Percentiles rank a stretch among this genome's conserved stretches.
These are phyloP conservation scores for Phataginus tricuspis DNA, from an alignment of 2,797 vertebrate genomes.

Conservation along the genomic window DNA sequence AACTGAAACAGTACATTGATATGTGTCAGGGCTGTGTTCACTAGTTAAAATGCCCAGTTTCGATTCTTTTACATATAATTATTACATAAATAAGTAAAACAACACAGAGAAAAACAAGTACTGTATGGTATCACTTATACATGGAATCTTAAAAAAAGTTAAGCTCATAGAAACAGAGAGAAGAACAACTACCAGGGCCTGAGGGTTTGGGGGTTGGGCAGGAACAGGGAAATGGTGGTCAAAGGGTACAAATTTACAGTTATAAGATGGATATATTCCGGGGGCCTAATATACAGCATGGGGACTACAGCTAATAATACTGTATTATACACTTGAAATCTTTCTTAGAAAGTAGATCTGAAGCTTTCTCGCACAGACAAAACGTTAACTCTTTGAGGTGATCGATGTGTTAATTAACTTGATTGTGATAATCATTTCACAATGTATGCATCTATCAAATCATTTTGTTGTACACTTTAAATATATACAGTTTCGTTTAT, in stretches of 20 bases:
- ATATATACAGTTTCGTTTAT: not conserved
- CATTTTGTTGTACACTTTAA: not conserved
- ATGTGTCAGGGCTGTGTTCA: not conserved
- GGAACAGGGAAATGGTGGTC: not conserved
- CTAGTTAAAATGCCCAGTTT: not conserved
- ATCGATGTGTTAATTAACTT: not conserved
- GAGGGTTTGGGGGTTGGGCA: accelerated
- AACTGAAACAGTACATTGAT: not conserved
- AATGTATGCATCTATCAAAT: not conserved
- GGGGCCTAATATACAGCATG: not conserved
- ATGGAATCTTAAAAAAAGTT: not conserved
- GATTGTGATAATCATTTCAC: not conserved
- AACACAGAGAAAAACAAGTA: not conserved
- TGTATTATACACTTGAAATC: not conserved
- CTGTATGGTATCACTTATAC: not conserved
- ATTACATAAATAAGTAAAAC: not conserved
- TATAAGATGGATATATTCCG: not conserved
- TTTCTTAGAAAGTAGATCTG: not conserved
- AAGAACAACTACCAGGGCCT: not conserved
- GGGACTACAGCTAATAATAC: not conserved
- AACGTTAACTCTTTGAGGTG: not conserved
- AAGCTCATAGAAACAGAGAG: not conserved
- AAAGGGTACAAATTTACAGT: not conserved
- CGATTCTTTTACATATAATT: not conserved
- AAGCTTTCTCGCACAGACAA: not conserved